These are phyloP conservation scores for Uloborus diversus DNA, from an alignment of 1,140 invertebrate species.

Conservation along the genomic window DNA sequence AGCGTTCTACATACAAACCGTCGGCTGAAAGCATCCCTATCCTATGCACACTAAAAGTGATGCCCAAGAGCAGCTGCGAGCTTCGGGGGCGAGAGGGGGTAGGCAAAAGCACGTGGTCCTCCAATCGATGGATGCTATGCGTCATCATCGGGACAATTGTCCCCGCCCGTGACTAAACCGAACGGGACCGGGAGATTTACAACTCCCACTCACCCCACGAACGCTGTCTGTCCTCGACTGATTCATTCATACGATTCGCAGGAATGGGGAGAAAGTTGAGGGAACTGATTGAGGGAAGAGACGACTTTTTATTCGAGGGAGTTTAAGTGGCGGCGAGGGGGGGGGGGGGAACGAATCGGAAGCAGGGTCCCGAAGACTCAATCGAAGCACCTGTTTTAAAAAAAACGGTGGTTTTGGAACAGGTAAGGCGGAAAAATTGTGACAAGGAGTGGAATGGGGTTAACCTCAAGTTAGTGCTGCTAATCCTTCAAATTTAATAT, in stretches of 20 bases:
- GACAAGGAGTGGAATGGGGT: too few species aligned
- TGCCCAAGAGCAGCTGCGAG: constrained; percentile 11
- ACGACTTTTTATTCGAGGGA: background rate
- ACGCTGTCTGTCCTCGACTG: background rate
- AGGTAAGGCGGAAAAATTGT: too few species aligned
- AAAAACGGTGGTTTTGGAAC: too few species aligned
- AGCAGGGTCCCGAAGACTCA: background rate
- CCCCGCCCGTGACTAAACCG: background rate
- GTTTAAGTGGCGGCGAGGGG: background rate
- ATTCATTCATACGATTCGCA: constrained; percentile 7
- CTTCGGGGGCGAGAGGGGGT: background rate
- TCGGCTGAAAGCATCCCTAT: background rate
- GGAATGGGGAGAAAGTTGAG: background rate
- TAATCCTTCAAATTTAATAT: too few species aligned
- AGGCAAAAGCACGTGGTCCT: constrained; percentile 1
- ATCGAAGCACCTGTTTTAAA: too few species aligned
- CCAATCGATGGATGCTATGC: constrained; percentile 24
- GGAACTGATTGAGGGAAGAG: background rate
- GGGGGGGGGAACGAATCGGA: background rate
- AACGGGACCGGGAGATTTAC: constrained; percentile 1
- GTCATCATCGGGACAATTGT: constrained; percentile 13
- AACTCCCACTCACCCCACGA: background rate
- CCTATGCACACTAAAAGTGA: background rate
- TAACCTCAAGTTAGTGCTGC: too few species aligned
- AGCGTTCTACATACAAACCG: background rate